Evolutionary conservation across 2,113 vertebrate species (phyloP), one percentile per base, ranked within the genome.

Genomic region (Glareola pratincola): DNA sequence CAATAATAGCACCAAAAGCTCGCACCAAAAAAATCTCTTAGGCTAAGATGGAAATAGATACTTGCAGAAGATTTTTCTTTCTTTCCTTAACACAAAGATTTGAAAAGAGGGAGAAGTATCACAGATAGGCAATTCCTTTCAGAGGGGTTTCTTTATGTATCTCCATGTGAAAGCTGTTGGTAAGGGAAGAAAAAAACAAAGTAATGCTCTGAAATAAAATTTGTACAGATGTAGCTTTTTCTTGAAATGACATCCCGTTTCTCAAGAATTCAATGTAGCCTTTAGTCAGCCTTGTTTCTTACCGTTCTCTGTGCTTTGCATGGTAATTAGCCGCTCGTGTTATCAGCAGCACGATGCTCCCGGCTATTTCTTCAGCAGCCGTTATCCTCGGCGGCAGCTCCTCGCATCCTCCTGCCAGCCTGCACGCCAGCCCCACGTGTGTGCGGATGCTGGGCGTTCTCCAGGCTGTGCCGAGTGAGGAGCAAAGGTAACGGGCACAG

Each of bases 311-410:
- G 98, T 98, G 98, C 96, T 94, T 88, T 89, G 97, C 96, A 96
- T 98, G 95, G 96, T 94, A 97, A 98, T 98, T 89, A 98, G 97
- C 92, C 92, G 76, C 88, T 86, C 57, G 8, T 11, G 90, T 95
- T 97, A 95, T 93, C 94, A 57, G 90, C 50, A 26, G 57, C 6
- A 4, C 6, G 45, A 23, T n/a, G 94, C 94, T 97, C 90, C 92
- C 34, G 94, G 97, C 97, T 95, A 20, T 97, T 96, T 96, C 97
- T 81, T 37, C 87, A 95, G 95, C 95, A 96, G 88, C 24, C 9
- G 81, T 68, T 92, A 68, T 90, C 95, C 92, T 77, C 7, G 13
- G 88, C 26, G 34, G 93, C 69, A 43, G 69, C 53, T 82, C 92
- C 62, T 51, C 34, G 8, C 79, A 5, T 67, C 77, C 94, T 57